These are phyloP conservation scores for Zoanthus solanderi DNA, from an alignment of 92 coral and sea anemone species.

Conservation along the genomic window DNA sequence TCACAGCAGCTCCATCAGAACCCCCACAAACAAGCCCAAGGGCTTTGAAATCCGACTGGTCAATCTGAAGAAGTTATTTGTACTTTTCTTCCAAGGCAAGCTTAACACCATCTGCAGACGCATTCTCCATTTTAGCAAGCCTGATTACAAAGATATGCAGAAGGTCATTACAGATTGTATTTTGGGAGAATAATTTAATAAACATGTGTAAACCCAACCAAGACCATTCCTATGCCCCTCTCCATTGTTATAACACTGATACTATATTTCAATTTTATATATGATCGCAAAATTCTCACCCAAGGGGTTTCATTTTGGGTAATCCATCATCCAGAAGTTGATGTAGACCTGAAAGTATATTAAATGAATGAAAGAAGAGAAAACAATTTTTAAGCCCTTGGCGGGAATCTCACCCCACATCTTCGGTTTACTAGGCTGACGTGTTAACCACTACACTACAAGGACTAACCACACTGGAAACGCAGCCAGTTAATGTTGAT, in stretches of 20 bases:
- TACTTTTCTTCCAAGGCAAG: slow-evolving; percentile 28
- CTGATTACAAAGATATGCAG: slow-evolving; percentile 2
- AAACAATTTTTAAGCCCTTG: no score
- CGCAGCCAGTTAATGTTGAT: neutral
- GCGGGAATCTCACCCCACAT: no score
- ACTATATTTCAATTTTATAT: neutral
- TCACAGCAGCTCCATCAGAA: slow-evolving; percentile 32
- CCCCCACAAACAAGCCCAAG: slow-evolving; percentile 28
- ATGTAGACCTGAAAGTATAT: no score
- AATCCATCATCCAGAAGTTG: slow-evolving; percentile 33
- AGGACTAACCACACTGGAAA: no score
- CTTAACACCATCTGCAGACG: slow-evolving; percentile 24
- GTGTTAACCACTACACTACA: no score
- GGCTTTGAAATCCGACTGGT: slow-evolving; percentile 12
- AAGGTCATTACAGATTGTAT: neutral
- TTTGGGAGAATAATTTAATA: slow-evolving; percentile 6
- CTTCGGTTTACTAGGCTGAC: no score
- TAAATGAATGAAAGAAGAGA: no score
- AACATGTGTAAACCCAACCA: slow-evolving; percentile 6
- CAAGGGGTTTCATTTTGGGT: slow-evolving; percentile 24
- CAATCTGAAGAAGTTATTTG: slow-evolving; percentile 13
- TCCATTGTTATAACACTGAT: slow-evolving; percentile 1
- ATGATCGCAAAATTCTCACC: slow-evolving; percentile 22
- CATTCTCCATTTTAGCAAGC: slow-evolving; percentile 29
- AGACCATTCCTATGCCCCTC: slow-evolving; percentile 2